Conservation (phyloP, 2,797 vertebrate species). For the Distichodus sexfasciatus region DNA sequence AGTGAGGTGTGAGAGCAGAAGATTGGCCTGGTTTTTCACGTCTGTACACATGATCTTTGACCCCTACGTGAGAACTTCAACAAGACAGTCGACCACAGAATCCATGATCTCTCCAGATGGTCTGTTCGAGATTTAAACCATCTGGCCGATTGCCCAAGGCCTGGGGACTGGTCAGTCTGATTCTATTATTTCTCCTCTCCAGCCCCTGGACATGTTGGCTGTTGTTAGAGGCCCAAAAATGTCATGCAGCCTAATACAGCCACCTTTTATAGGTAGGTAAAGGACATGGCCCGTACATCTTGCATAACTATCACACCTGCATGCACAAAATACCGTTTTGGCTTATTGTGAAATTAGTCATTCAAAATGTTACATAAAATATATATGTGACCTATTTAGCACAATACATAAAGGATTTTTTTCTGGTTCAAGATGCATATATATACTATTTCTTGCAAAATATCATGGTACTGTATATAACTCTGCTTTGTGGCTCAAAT, state of each 20-base stretch:
- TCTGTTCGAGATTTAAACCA: neutral
- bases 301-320: neutral
- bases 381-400: neutral
- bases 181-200: constrained; percentile 9
- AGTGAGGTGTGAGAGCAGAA: constrained; percentile 22
- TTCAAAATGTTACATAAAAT: neutral
- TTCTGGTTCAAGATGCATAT: neutral
- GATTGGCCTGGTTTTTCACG: constrained; percentile 31
- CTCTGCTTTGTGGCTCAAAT: neutral
- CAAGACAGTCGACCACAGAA: constrained; percentile 1
- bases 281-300: neutral
- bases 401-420: neutral
- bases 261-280: neutral
- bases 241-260: neutral
- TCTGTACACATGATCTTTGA: constrained; percentile 41
- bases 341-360: neutral
- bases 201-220: neutral
- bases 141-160: constrained; percentile 4
- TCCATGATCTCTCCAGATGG: constrained; percentile 31
- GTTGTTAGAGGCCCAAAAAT: constrained; percentile 1
- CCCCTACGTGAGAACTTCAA: constrained; percentile 38
- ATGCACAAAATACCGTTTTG: neutral
- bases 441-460: neutral
- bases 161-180: constrained; percentile 6
- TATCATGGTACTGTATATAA: neutral